These are phyloP conservation scores for Patella pellucida DNA, from an alignment of 2,888 invertebrate species.

Conservation along the genomic window DNA sequence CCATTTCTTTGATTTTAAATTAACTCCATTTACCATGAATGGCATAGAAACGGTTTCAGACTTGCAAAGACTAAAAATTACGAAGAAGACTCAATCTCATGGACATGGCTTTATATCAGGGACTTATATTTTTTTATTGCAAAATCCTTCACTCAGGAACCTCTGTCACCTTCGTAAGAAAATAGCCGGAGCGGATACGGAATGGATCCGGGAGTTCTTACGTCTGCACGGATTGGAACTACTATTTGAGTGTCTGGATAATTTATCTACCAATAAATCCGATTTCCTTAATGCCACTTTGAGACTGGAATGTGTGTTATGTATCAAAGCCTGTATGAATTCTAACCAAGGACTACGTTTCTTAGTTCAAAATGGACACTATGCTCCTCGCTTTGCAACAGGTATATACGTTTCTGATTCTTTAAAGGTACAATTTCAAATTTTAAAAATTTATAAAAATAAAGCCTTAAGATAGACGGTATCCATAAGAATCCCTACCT, in stretches of 20 bases:
- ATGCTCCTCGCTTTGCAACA: constrained; percentile 89
- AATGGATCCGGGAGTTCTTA: constrained; percentile 64
- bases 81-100: not conserved
- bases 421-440: no score
- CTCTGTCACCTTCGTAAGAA: constrained; percentile 58
- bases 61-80: no score
- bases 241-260: constrained; percentile 56
- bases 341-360: constrained; percentile 93
- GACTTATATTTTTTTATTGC: constrained; percentile 51
- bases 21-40: no score
- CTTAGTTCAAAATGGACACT: constrained; percentile 93
- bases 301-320: constrained; percentile 64
- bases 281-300: constrained; percentile 52
- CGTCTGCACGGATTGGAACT: constrained; percentile 56
- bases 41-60: no score
- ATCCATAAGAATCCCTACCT: no score
- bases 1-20: no score
- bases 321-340: constrained; percentile 78
- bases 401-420: constrained; percentile 68
- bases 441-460: no score
- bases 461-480: no score
- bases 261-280: constrained; percentile 43
- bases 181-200: constrained; percentile 49
- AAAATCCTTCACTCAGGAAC: constrained; percentile 57
- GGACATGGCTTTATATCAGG: constrained; percentile 41